Evolutionary conservation across 2,888 invertebrate genomes (phyloP).

Genomic region (Eristalis pertinax): DNA sequence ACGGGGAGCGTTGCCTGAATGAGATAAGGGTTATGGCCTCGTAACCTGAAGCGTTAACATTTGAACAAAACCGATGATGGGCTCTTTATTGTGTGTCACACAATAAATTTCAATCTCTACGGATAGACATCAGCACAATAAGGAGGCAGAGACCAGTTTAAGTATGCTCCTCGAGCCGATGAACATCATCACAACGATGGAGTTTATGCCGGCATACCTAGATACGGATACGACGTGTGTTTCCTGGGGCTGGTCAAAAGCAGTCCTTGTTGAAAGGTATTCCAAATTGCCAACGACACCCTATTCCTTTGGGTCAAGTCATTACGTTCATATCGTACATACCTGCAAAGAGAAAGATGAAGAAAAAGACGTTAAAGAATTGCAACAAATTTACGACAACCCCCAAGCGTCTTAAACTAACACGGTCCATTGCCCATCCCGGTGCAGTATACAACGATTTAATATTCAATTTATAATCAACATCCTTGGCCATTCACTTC

Average conservation of each 20-base stretch:
- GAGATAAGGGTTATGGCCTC: conserved; percentile 1
- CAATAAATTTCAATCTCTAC: background rate
- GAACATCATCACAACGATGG: no score
- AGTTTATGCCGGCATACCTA: no score
- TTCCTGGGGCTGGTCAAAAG: no score
- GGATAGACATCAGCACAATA: background rate
- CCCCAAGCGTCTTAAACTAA: conserved; percentile 13
- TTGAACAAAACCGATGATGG: background rate
- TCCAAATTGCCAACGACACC: background rate
- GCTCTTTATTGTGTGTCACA: background rate
- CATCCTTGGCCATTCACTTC: conserved; percentile 62
- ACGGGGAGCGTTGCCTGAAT: background rate
- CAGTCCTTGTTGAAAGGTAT: background rate
- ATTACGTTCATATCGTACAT: background rate
- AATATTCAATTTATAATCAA: conserved; percentile 71
- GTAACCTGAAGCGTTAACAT: background rate
- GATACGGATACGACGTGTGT: no score
- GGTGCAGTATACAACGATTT: conserved; percentile 35
- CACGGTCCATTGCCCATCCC: conserved; percentile 40
- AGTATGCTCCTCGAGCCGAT: no score
- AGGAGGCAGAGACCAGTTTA: background rate
- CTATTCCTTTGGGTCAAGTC: background rate
- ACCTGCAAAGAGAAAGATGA: conserved; percentile 51
- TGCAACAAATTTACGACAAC: background rate
- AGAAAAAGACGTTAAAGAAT: background rate